Percentiles rank a stretch among this genome's conserved stretches.
These are phyloP conservation scores for Bujurquina vittata DNA, from an alignment of 2,113 vertebrate species.

Conservation along the genomic window DNA sequence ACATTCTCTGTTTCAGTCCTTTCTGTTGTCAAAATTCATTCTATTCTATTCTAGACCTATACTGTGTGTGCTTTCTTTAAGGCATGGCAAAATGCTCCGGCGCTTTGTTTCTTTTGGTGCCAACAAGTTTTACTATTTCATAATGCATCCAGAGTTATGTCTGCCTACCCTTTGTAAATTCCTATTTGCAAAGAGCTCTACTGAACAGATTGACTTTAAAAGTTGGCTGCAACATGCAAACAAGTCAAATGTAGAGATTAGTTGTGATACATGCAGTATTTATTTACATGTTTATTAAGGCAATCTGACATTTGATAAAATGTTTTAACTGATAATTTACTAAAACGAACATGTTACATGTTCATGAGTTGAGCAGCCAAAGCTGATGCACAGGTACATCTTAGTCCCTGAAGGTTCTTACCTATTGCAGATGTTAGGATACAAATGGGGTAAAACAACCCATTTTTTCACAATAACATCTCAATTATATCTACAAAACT, in stretches of 20 bases:
- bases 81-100: not conserved
- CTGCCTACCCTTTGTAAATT: not conserved
- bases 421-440: not conserved
- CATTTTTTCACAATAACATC: not conserved
- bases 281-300: too few relatives aligned
- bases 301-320: too few relatives aligned
- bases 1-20: not conserved
- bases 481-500: not conserved
- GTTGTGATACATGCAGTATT: not conserved
- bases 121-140: constrained; percentile 6
- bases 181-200: not conserved
- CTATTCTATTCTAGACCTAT: too few relatives aligned
- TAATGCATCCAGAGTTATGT: not conserved
- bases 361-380: not conserved
- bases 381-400: not conserved
- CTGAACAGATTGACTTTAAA: not conserved
- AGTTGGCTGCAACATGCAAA: not conserved
- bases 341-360: not conserved
- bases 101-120: constrained; percentile 5
- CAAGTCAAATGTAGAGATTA: too few relatives aligned
- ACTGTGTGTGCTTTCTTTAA: not conserved
- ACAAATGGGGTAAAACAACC: not conserved
- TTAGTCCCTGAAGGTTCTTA: not conserved
- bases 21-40: not conserved
- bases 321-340: too few relatives aligned